phyloP scores from a whole-genome alignment of 2,888 invertebrate species.

The Mythimna ferrago region DNA sequence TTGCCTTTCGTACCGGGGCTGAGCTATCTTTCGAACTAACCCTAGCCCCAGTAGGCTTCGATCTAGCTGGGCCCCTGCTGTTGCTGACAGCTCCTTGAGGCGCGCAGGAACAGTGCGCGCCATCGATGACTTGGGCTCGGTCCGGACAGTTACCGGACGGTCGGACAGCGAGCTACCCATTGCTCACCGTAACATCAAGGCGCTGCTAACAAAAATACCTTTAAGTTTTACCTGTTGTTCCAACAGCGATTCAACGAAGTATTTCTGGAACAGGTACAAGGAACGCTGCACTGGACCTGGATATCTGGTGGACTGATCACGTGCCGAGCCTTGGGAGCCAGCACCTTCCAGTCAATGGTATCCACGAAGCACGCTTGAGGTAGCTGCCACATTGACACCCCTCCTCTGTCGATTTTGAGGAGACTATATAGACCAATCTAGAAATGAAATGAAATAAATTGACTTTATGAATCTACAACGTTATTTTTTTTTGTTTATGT shows the following conservation, averaged over 20 bases:
- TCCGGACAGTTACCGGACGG: too few relatives aligned
- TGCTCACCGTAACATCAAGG: too few relatives aligned
- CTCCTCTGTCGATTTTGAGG: slow-evolving; percentile 94
- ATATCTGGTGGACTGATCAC: slow-evolving; percentile 74
- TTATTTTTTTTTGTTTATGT: too few relatives aligned
- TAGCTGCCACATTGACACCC: slow-evolving; percentile 94
- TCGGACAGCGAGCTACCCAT: too few relatives aligned
- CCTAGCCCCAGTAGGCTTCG: too few relatives aligned
- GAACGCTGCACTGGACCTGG: slow-evolving; percentile 70
- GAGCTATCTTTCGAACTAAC: too few relatives aligned
- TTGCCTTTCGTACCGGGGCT: too few relatives aligned
- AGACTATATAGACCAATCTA: slow-evolving; percentile 94
- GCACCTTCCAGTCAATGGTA: slow-evolving; percentile 80
- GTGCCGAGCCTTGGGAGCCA: slow-evolving; percentile 79
- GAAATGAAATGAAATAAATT: slow-evolving; percentile 57
- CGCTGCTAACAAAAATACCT: too few relatives aligned
- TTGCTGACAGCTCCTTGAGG: too few relatives aligned
- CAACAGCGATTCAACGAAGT: slow-evolving; percentile 79
- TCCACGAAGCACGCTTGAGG: slow-evolving; percentile 94
- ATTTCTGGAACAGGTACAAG: slow-evolving; percentile 76
- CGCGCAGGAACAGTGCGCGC: too few relatives aligned
- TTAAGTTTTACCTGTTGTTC: slow-evolving; percentile 77
- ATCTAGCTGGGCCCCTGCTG: too few relatives aligned
- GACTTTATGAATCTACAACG: background rate
- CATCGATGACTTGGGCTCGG: too few relatives aligned